A percentile compares a stretch with the other conserved stretches of the same genome.
phyloP scores from a whole-genome alignment of 2,888 invertebrate genomes.

The Eurytoma adleriae region DNA sequence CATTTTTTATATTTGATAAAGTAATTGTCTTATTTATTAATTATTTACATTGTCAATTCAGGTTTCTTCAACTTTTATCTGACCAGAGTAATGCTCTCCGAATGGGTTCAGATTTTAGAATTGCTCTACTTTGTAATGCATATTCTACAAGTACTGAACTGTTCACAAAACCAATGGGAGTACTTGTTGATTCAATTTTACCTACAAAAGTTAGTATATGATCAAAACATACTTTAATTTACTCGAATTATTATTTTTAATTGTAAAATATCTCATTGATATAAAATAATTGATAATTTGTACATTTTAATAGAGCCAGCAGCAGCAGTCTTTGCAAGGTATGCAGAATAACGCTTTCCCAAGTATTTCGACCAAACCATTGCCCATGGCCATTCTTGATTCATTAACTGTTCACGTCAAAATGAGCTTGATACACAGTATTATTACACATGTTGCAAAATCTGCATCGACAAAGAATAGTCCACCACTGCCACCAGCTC shows the following conservation, averaged over 20 bases:
- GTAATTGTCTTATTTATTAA: constrained; percentile 7
- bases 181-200: constrained; percentile 91
- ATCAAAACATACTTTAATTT: neutral
- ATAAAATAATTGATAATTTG: neutral
- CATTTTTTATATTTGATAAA: constrained; percentile 9
- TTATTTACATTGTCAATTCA: constrained; percentile 39
- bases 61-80: constrained; percentile 80
- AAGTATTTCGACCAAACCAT: constrained; percentile 87
- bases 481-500: constrained; percentile 90
- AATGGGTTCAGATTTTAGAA: constrained; percentile 92
- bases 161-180: constrained; percentile 94
- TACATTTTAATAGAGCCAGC: constrained; percentile 68
- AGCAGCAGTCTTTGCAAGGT: constrained; percentile 75
- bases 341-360: constrained; percentile 77
- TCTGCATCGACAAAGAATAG: constrained; percentile 91
- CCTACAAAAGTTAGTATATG: constrained; percentile 78
- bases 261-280: too few species aligned
- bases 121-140: constrained; percentile 95
- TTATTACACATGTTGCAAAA: constrained; percentile 93
- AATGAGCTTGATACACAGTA: constrained; percentile 91
- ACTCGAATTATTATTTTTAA: neutral
- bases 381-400: constrained; percentile 95
- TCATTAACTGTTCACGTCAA: constrained; percentile 97
- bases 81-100: constrained; percentile 85
- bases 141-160: constrained; percentile 96